Percentiles rank a stretch among this genome's conserved stretches.
phyloP scores from a whole-genome alignment of 1,140 invertebrate species.

The Scaptomyza hsui region DNA sequence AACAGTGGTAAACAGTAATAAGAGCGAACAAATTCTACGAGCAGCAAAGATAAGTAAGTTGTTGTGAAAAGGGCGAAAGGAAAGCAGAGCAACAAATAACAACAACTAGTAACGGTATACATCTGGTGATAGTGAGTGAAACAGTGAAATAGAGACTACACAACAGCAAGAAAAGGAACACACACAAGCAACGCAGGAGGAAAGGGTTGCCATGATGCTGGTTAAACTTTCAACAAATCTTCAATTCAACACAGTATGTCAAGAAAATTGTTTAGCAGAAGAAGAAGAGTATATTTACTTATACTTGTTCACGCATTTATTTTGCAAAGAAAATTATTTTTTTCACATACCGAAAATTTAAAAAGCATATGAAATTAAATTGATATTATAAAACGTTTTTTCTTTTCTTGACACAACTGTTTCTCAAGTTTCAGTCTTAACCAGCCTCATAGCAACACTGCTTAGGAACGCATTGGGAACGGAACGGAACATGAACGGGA shows the following conservation, averaged over 20 bases:
- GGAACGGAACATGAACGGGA: conserved; percentile 21
- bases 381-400: too few species aligned
- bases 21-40: conserved; percentile 15
- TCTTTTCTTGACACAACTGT: neutral
- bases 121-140: conserved; percentile 8
- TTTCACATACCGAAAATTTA: too few species aligned
- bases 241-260: neutral
- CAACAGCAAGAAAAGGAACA: conserved; percentile 4
- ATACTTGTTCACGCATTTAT: too few species aligned
- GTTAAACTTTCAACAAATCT: neutral
- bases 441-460: conserved; percentile 5
- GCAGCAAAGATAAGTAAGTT: conserved; percentile 15
- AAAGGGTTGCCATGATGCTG: neutral
- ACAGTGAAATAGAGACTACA: conserved; percentile 7
- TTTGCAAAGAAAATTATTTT: too few species aligned
- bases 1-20: conserved; percentile 13
- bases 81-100: conserved; percentile 15
- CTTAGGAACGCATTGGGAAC: conserved; percentile 50
- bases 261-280: neutral
- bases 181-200: conserved; percentile 4
- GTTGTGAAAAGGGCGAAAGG: conserved; percentile 9
- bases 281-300: too few species aligned
- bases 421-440: neutral
- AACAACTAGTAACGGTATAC: conserved; percentile 20
- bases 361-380: too few species aligned